phyloP scores from a whole-genome alignment of 2,888 invertebrate species.

The Drosophila nigricruria region DNA sequence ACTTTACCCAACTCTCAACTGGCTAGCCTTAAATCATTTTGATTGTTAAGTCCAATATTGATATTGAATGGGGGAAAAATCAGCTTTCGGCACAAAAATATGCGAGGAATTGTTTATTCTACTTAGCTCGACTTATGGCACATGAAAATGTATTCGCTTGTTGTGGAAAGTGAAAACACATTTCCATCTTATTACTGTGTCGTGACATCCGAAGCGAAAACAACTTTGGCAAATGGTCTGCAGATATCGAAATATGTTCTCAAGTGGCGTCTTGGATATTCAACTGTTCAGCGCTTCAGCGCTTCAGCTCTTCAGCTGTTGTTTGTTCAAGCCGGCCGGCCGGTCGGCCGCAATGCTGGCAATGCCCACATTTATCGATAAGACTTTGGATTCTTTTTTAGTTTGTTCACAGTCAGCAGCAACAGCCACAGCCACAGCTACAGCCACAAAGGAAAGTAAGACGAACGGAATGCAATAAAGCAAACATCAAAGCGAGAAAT shows the following conservation, averaged over 20 bases:
- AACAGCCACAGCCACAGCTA: not conserved
- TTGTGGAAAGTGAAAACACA: not conserved
- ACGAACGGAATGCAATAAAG: slow-evolving; percentile 44
- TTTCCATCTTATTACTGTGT: slow-evolving; percentile 1
- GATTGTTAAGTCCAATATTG: not conserved
- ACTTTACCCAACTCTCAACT: not conserved
- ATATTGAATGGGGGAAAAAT: not conserved
- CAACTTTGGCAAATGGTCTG: slow-evolving; percentile 6
- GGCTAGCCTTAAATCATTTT: not conserved
- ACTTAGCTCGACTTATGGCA: not conserved
- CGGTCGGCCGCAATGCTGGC: slow-evolving; percentile 10
- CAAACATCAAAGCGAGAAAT: slow-evolving; percentile 63
- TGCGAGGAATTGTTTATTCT: not conserved
- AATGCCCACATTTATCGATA: slow-evolving; percentile 19
- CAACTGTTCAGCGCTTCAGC: too few relatives aligned
- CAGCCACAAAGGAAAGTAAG: not conserved
- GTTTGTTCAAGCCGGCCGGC: not conserved
- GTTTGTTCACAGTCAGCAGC: slow-evolving; percentile 7
- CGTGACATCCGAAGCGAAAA: not conserved
- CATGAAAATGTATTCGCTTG: not conserved
- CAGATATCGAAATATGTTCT: slow-evolving; percentile 8
- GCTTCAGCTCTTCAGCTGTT: slow-evolving; percentile 17
- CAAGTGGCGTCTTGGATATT: not conserved
- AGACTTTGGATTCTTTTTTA: slow-evolving; percentile 2
- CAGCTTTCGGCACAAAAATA: not conserved